Conservation (phyloP, 2,113 vertebrate genomes). For the Baryphthengus martii region DNA sequence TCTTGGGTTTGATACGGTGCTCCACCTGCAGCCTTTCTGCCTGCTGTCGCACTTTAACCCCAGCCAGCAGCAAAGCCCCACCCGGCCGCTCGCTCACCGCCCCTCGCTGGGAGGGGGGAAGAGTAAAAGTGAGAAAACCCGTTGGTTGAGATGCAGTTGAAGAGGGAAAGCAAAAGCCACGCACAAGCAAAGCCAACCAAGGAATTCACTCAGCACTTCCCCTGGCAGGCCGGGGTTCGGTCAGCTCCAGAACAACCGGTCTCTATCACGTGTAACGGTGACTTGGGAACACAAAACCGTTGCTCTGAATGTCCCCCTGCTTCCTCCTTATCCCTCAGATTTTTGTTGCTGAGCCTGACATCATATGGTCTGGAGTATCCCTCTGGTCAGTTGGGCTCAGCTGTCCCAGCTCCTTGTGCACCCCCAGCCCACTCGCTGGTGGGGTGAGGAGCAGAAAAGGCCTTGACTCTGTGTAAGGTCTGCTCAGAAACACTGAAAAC, state of each 20-base stretch:
- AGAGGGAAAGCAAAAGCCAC: not conserved
- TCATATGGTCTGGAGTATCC: not conserved
- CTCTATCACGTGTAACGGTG: not conserved
- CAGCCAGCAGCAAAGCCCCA: not conserved
- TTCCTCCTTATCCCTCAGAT: not conserved
- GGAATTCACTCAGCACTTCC: not conserved
- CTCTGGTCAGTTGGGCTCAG: not conserved
- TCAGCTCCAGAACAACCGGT: not conserved
- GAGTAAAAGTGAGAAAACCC: not conserved
- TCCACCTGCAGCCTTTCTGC: not conserved
- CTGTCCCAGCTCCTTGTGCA: not conserved
- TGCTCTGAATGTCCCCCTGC: not conserved
- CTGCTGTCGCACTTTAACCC: not conserved
- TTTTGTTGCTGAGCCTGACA: not conserved
- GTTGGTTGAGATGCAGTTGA: not conserved
- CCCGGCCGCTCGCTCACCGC: too few species aligned
- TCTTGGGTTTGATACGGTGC: accelerated
- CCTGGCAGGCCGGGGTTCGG: not conserved
- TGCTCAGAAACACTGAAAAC: not conserved
- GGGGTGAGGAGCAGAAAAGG: not conserved
- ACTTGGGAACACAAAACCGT: not conserved
- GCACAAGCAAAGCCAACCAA: not conserved
- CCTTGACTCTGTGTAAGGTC: not conserved
- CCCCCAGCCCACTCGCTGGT: not conserved
- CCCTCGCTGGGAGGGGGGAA: not conserved